phyloP scores from a whole-genome alignment of 2,113 vertebrate genomes.

The Ptychochromis oligacanthus region DNA sequence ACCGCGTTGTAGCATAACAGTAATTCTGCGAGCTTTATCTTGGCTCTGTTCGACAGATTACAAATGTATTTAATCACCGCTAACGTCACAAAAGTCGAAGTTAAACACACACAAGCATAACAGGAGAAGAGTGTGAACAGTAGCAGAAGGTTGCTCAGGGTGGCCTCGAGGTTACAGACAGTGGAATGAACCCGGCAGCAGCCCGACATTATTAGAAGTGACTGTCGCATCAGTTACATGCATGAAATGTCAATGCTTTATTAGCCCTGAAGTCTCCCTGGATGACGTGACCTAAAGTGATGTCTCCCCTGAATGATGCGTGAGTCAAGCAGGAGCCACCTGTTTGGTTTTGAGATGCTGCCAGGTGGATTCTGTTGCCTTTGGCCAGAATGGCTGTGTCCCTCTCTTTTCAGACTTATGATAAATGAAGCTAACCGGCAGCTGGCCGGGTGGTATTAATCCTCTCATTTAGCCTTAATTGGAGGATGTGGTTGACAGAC shows the following conservation, averaged over 20 bases:
- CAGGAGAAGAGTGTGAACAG: neutral
- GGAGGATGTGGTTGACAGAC: conserved; percentile 10
- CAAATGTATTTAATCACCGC: conserved; percentile 5
- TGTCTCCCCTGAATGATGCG: neutral
- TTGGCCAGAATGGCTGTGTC: neutral
- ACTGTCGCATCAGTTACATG: neutral
- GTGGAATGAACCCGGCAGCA: neutral
- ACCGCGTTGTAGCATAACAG: neutral
- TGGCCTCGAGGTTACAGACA: neutral
- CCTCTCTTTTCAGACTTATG: neutral
- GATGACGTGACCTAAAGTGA: neutral
- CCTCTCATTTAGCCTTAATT: conserved; percentile 8
- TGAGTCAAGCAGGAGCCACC: neutral
- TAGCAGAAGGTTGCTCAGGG: neutral
- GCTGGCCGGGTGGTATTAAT: conserved; percentile 1
- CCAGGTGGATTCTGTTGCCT: neutral
- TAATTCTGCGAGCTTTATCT: conserved; percentile 3
- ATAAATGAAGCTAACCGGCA: neutral
- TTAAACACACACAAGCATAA: conserved; percentile 8
- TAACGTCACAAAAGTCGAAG: neutral
- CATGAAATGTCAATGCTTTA: neutral
- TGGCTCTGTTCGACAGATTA: neutral
- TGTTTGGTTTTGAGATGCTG: conserved; percentile 6
- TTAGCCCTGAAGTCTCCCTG: neutral
- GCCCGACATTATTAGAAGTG: neutral